Evolutionary conservation across 2,113 vertebrate genomes (phyloP).

Genomic region (Phaethornis superciliosus): DNA sequence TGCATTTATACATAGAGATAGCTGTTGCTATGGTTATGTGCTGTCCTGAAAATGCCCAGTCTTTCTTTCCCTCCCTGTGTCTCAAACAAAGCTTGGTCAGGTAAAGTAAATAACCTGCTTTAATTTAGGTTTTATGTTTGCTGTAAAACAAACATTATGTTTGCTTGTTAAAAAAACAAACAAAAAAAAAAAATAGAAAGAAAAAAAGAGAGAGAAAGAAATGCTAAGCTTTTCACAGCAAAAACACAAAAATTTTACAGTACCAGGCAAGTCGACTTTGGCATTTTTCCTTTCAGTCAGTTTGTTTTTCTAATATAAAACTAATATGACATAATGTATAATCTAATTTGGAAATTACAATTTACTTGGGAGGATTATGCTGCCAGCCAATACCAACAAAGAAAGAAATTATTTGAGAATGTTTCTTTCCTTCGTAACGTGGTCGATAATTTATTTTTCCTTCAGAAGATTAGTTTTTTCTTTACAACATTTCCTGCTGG

Average conservation of each 20-base stretch:
- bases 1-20: slow-evolving; percentile 36
- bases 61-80: slow-evolving; percentile 1
- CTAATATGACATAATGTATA: slow-evolving; percentile 82
- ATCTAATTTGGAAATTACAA: slow-evolving; percentile 82
- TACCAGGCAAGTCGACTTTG: slow-evolving; percentile 66
- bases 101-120: slow-evolving; percentile 55
- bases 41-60: background rate
- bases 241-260: slow-evolving; percentile 62
- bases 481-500: slow-evolving; percentile 76
- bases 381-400: slow-evolving; percentile 78
- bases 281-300: slow-evolving; percentile 74
- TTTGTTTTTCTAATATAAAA: slow-evolving; percentile 81
- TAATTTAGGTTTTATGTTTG: slow-evolving; percentile 66
- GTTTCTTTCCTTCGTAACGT: slow-evolving; percentile 76
- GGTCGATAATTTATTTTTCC: slow-evolving; percentile 80
- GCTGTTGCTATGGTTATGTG: slow-evolving; percentile 22
- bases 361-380: slow-evolving; percentile 79
- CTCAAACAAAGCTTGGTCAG: slow-evolving; percentile 29
- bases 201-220: background rate
- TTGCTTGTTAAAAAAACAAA: background rate
- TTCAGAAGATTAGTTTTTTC: slow-evolving; percentile 78
- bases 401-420: slow-evolving; percentile 74
- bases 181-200: too few species aligned
- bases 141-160: too few species aligned
- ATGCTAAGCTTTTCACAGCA: slow-evolving; percentile 58